phyloP scores from a whole-genome alignment of 2,888 invertebrate species.

The Amphipyra tragopoginis region DNA sequence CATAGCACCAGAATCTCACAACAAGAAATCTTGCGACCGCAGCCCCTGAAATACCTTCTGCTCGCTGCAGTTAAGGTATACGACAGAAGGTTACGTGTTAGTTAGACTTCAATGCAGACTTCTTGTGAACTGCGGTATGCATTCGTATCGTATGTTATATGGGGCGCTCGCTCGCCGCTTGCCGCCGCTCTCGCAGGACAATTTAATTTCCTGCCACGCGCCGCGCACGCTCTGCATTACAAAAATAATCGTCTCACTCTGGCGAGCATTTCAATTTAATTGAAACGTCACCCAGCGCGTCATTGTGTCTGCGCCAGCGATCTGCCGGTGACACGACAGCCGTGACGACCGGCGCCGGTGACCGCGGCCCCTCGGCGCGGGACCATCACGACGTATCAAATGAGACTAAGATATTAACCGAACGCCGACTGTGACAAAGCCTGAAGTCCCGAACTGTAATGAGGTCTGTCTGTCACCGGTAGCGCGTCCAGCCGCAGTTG shows the following conservation, averaged over 20 bases:
- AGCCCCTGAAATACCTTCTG: too few relatives aligned
- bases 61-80: too few relatives aligned
- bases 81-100: not conserved
- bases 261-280: constrained; percentile 18
- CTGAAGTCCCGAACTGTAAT: not conserved
- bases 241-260: constrained; percentile 10
- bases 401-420: too few relatives aligned
- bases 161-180: not conserved
- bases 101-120: not conserved
- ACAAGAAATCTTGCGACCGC: too few relatives aligned
- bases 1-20: too few relatives aligned
- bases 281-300: constrained; percentile 7
- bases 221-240: constrained; percentile 11
- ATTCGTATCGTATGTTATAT: not conserved
- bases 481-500: not conserved
- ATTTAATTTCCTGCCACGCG: constrained; percentile 40
- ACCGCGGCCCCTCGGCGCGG: not conserved
- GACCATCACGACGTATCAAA: too few relatives aligned
- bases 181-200: constrained; percentile 19
- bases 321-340: not conserved
- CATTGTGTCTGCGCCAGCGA: not conserved
- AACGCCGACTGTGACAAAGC: not conserved
- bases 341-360: not conserved
- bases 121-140: not conserved
- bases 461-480: not conserved